Conservation (phyloP, 1,140 invertebrate genomes). For the Trichonephila clavata region DNA sequence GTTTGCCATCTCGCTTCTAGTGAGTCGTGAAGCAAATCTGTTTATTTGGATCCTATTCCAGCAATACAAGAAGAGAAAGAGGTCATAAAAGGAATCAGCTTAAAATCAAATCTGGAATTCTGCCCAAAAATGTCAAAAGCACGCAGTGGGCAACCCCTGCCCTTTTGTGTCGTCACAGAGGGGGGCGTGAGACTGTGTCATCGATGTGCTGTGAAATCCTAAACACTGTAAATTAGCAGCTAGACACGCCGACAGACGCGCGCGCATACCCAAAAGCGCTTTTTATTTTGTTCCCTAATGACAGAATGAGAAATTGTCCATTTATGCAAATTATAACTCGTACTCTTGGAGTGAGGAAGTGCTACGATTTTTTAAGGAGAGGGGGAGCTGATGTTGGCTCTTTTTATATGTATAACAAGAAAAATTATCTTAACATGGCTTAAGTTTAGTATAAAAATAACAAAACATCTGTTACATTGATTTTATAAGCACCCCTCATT, state of each 20-base stretch:
- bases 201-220: constrained; percentile 24
- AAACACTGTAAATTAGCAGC: constrained; percentile 40
- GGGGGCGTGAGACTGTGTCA: constrained; percentile 46
- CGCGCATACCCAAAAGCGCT: not conserved
- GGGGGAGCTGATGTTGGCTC: no score
- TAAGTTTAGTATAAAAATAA: no score
- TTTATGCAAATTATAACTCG: not conserved
- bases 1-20: not conserved
- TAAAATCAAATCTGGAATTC: constrained; percentile 50
- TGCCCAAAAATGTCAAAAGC: constrained; percentile 74
- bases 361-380: no score
- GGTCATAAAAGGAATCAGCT: constrained; percentile 57
- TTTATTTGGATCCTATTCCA: constrained; percentile 38
- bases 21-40: not conserved
- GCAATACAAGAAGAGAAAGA: not conserved
- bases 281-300: not conserved
- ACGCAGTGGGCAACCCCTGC: constrained; percentile 39
- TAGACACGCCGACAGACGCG: no score
- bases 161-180: constrained; percentile 52
- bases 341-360: not conserved
- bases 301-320: not conserved
- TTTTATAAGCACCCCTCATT: no score
- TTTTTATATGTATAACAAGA: no score
- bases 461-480: no score
- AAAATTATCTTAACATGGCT: no score